Percentiles rank a stretch among this genome's conserved stretches.
Evolutionary conservation across 2,113 vertebrate genomes (phyloP).

Genomic region (Oreochromis aureus): DNA sequence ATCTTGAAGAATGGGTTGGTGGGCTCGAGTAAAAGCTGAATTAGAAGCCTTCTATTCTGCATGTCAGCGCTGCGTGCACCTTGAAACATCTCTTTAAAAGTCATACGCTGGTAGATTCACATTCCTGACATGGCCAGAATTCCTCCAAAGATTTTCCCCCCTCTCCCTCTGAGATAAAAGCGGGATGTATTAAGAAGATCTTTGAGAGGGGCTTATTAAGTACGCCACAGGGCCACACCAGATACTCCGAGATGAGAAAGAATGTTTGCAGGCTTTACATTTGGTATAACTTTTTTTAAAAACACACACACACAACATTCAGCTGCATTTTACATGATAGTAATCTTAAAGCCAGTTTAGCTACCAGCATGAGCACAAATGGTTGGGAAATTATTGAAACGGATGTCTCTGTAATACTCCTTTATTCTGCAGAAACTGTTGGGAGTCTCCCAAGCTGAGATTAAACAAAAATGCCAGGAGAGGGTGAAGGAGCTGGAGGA

Average conservation of each 20-base stretch:
- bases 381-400: not conserved
- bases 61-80: conserved; percentile 60
- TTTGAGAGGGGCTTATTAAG: conserved; percentile 38
- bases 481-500: conserved; percentile 78
- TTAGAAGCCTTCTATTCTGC: conserved; percentile 61
- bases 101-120: conserved; percentile 58
- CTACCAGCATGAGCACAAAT: not conserved
- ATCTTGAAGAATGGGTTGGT: conserved; percentile 77
- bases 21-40: conserved; percentile 68
- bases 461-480: conserved; percentile 76
- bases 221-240: conserved; percentile 22
- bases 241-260: conserved; percentile 39
- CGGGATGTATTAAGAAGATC: conserved; percentile 37
- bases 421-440: conserved; percentile 71
- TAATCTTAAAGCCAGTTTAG: not conserved
- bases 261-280: conserved; percentile 16
- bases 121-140: conserved; percentile 74
- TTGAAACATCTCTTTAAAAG: conserved; percentile 71
- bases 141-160: conserved; percentile 32
- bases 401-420: not conserved
- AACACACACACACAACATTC: not conserved
- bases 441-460: conserved; percentile 75
- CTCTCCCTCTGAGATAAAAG: conserved; percentile 60
- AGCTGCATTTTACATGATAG: not conserved
- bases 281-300: not conserved